These are phyloP conservation scores for Miltochrista miniata DNA, from an alignment of 2,888 invertebrate genomes.

Conservation along the genomic window DNA sequence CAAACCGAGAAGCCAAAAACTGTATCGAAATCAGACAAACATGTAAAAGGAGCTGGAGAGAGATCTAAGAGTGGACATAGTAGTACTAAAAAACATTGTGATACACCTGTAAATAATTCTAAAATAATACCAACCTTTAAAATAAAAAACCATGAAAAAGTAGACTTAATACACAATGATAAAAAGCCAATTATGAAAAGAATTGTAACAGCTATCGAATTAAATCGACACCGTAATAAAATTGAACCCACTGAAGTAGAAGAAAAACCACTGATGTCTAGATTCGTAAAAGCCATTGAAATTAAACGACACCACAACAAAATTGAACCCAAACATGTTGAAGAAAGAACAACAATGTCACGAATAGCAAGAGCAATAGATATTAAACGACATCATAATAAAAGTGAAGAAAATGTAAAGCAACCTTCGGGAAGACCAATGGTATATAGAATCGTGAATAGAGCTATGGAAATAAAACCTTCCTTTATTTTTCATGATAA, in stretches of 20 bases:
- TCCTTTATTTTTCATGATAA: constrained; percentile 1
- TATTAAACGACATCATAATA: not conserved
- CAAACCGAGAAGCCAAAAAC: not conserved
- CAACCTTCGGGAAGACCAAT: not conserved
- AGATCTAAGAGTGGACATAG: not conserved
- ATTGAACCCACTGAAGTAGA: not conserved
- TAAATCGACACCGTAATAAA: constrained; percentile 3
- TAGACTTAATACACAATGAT: constrained; percentile 2
- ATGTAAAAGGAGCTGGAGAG: not conserved
- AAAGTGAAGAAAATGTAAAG: not conserved
- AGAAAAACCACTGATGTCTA: not conserved
- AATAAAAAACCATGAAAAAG: constrained; percentile 2
- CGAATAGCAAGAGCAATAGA: constrained; percentile 1
- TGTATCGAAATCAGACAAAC: not conserved
- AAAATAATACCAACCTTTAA: constrained; percentile 2
- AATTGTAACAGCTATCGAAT: not conserved
- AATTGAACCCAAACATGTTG: not conserved
- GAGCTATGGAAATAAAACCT: constrained; percentile 5
- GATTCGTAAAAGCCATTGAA: constrained; percentile 5
- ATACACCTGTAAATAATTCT: not conserved
- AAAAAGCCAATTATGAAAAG: constrained; percentile 2
- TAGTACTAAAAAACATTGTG: constrained; percentile 2
- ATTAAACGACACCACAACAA: constrained; percentile 1
- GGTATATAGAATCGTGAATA: constrained; percentile 4
- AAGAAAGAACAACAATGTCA: not conserved